Conservation (phyloP, 1,140 invertebrate species). For the Saccostrea cuccullata region DNA sequence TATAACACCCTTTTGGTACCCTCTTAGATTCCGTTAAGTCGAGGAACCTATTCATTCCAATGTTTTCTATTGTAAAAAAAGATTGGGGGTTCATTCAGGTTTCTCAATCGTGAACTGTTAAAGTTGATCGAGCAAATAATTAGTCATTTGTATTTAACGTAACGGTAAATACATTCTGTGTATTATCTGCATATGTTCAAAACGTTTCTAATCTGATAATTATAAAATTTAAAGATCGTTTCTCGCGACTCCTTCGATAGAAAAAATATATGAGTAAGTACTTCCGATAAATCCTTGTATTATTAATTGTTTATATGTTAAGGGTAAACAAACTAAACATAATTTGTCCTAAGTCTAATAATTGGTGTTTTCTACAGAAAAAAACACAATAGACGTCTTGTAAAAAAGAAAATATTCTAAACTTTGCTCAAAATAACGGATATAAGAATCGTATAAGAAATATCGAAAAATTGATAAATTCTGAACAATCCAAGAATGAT, state of each 20-base stretch:
- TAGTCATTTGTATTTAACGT: constrained; percentile 31
- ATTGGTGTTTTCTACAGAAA: background rate
- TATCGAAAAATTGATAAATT: background rate
- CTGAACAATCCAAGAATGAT: background rate
- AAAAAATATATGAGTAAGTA: background rate
- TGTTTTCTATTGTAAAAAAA: constrained; percentile 32
- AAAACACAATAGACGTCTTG: background rate
- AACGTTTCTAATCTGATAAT: constrained; percentile 26
- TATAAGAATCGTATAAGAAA: background rate
- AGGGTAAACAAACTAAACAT: background rate
- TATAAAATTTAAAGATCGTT: constrained; percentile 26
- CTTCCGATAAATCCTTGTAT: background rate
- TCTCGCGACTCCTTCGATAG: background rate
- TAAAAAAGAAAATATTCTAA: background rate
- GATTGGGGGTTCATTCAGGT: constrained; percentile 32
- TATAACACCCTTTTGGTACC: background rate
- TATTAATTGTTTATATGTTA: background rate
- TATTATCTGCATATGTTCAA: background rate
- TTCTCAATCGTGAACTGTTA: constrained; percentile 32
- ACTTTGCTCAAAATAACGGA: background rate
- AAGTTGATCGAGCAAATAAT: constrained; percentile 31
- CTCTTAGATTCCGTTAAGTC: background rate
- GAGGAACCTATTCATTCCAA: constrained; percentile 15
- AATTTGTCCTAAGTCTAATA: background rate
- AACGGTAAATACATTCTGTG: background rate